Base-by-base conservation (phyloP, 2,797 vertebrate genomes). In the Tenualosa thibaudeaui region DNA sequence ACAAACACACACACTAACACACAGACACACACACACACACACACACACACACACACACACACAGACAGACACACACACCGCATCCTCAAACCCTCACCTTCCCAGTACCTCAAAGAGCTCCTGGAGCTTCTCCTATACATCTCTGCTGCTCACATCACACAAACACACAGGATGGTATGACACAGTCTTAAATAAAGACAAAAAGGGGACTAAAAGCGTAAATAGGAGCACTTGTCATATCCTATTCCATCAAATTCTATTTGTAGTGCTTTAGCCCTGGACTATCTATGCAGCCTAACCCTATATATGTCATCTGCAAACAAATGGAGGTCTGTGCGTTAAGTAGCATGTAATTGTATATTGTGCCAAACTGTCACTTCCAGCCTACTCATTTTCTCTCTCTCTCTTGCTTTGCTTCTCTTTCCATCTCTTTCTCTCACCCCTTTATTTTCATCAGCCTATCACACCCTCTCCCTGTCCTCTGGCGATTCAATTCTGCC, bases 371-470 rank as follows among this genome's bases (percentile, higher is more conserved):
- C 26, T 68, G 26, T 13, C 24, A 31, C 12, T 68, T 26, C 31
- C 62, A 13, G 62, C 62, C 24, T 13, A 37, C 62, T 68, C 62
- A 12, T 68, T 68, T 37, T 68, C 24, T 62, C n/a, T 60, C 56
- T 65, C n/a, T 78, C 87, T 40, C 60, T 50, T 50, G 83, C 82
- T 83, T n/a, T 37, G 22, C 43, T 22, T 78, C 7, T 62, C 7
- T 62, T 26, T 62, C 60, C 19, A 0, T 22, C 84, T 83, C 68
- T 81, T 75, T 51, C 51, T 31, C 56, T 84, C 81, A 82, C 22
- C 54, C 43, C 4, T 62, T 24, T 24, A 24, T 62, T 62, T n/a
- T n/a, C 19, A n/a, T 58, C 56, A 58, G 15, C 17, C 56, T 62
- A 22, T 24, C 58, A 62, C 58, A 9, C n/a, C n/a, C 22, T 62